Evolutionary conservation across 2,888 invertebrate species (phyloP).

Genomic region (Trichopria drosophilae): DNA sequence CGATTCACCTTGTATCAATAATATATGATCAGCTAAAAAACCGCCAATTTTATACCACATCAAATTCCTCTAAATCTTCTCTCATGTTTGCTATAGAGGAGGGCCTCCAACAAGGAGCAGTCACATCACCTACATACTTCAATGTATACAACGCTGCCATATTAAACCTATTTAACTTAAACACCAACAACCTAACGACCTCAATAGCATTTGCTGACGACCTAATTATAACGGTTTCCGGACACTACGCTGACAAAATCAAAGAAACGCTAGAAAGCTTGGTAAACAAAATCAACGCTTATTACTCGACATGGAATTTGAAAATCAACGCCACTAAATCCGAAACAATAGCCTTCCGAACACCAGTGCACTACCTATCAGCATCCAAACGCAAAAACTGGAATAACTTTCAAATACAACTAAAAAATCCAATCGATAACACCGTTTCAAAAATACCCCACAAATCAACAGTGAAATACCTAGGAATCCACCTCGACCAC

Average conservation of each 20-base stretch:
- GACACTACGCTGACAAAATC: too few species aligned
- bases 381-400: background rate
- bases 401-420: background rate
- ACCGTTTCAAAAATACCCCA: constrained; percentile 1
- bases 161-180: too few species aligned
- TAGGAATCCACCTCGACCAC: constrained; percentile 26
- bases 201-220: too few species aligned
- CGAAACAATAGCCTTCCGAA: constrained; percentile 25
- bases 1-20: constrained; percentile 6
- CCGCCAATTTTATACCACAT: constrained; percentile 9
- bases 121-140: too few species aligned
- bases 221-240: too few species aligned
- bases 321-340: constrained; percentile 27
- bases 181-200: too few species aligned
- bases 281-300: constrained; percentile 22
- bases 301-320: constrained; percentile 24
- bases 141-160: too few species aligned
- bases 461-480: constrained; percentile 27
- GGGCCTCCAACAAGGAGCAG: constrained; percentile 24
- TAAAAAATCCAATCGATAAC: background rate
- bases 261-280: constrained; percentile 2
- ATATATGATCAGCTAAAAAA: constrained; percentile 18
- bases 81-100: constrained; percentile 1
- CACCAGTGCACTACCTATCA: background rate
- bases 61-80: background rate